Conservation (phyloP, 2,113 vertebrate species). For the Neolamprologus fasciatus region DNA sequence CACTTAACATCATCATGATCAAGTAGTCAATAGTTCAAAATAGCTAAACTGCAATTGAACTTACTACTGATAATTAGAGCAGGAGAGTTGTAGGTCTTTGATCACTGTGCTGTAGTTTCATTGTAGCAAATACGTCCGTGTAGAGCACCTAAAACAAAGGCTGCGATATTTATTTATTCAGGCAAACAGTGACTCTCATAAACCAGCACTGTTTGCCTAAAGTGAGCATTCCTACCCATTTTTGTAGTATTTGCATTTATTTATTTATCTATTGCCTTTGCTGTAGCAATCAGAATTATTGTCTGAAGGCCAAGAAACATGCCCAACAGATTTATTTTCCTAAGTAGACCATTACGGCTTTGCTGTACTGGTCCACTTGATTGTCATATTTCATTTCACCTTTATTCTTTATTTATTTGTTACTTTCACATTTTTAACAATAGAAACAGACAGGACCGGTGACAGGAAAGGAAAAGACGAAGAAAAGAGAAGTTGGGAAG, state of each 20-base stretch:
- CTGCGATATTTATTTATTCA: background rate
- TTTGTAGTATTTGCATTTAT: background rate
- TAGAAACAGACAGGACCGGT: background rate
- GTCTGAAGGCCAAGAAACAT: background rate
- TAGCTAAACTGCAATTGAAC: background rate
- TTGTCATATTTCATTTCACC: background rate
- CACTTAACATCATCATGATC: background rate
- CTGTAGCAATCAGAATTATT: background rate
- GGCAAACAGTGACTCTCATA: background rate
- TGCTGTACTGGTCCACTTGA: background rate
- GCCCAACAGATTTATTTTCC: background rate
- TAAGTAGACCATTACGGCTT: background rate
- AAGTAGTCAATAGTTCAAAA: background rate
- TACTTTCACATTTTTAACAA: background rate
- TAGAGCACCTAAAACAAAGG: background rate
- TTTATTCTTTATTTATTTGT: background rate
- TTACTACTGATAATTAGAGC: background rate
- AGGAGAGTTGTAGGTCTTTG: background rate
- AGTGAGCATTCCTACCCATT: background rate
- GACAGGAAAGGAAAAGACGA: background rate
- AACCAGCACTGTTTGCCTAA: background rate
- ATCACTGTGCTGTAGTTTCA: background rate
- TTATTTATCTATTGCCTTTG: background rate
- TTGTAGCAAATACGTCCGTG: background rate
- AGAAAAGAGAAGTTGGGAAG: background rate